Evolutionary conservation across 2,797 vertebrate species (phyloP), one percentile per base, ranked within the genome.

Genomic region (Coranthus polyacanthus): DNA sequence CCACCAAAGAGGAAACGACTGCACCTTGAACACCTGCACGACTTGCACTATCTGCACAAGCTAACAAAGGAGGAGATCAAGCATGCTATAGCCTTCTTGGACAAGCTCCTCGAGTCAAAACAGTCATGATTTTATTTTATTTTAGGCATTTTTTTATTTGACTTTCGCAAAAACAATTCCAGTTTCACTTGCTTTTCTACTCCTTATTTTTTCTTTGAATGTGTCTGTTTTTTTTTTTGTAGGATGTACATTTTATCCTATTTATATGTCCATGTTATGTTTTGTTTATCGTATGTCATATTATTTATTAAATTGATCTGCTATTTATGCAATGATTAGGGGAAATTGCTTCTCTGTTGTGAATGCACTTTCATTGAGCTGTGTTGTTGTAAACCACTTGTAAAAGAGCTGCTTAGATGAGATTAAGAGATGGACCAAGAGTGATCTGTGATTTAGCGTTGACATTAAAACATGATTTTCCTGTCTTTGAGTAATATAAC

Each of bases 391-490:
- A 37, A 49, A 65, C n/a, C 46, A 38, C 38, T 65, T 26, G 4
- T 34, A 21, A 43, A 24, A 24, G 22, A 65, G 24, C 46, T 69
- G 46, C 59, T 62, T 78, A 55, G 72, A 51, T 32, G 20, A 79
- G 41, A 58, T 39, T 7, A 61, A 26, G n/a, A 53, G 49, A 60
- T 73, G 89, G 92, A 93, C 91, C 91, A 93, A 91, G 56, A 46
- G n/a, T 74, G 11, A 4, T 46, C 34, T 45, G 43, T 59, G 2
- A 18, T 17, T 38, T 59, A 42, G 43, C 32, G 44, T 37, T 32
- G 22, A 9, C 18, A 12, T 39, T 5, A 17, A 63, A 5, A n/a
- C 16, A 13, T 26, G 13, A 43, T 12, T 20, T 18, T 42, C 3
- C 3, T 21, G 53, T 20, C 6, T 52, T 34, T 54, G 0, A 16